These are phyloP conservation scores for Ciconia stormi DNA, from an alignment of 2,113 vertebrate genomes.

Conservation along the genomic window DNA sequence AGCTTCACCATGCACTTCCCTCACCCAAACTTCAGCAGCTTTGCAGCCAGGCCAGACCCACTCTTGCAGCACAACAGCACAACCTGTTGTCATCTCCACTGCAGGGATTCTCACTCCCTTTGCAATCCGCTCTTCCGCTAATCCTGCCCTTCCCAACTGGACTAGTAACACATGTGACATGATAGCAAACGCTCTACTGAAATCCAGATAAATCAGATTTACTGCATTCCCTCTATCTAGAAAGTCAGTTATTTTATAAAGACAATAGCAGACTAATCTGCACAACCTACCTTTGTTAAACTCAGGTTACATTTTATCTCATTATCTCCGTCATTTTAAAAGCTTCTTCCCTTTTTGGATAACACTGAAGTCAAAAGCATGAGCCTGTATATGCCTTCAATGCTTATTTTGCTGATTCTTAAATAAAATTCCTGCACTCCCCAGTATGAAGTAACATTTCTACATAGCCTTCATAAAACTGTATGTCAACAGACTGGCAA, in stretches of 20 bases:
- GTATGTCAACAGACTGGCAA: neutral
- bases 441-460: neutral
- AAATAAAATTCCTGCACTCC: neutral
- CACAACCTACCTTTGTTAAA: neutral
- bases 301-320: neutral
- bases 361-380: neutral
- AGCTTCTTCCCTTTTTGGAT: neutral
- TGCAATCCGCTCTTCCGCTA: neutral
- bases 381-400: neutral
- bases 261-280: neutral
- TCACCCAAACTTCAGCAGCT: neutral
- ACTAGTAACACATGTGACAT: neutral
- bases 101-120: neutral
- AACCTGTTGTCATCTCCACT: neutral
- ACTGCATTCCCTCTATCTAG: neutral
- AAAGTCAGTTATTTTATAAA: neutral
- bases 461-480: neutral
- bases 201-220: slow-evolving; percentile 5
- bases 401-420: neutral
- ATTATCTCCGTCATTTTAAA: neutral
- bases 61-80: neutral
- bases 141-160: neutral
- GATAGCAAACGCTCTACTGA: neutral
- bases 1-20: rapidly evolving
- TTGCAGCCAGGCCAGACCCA: neutral